These are phyloP conservation scores for Phengaris arion DNA, from an alignment of 2,888 invertebrate genomes.

Conservation along the genomic window DNA sequence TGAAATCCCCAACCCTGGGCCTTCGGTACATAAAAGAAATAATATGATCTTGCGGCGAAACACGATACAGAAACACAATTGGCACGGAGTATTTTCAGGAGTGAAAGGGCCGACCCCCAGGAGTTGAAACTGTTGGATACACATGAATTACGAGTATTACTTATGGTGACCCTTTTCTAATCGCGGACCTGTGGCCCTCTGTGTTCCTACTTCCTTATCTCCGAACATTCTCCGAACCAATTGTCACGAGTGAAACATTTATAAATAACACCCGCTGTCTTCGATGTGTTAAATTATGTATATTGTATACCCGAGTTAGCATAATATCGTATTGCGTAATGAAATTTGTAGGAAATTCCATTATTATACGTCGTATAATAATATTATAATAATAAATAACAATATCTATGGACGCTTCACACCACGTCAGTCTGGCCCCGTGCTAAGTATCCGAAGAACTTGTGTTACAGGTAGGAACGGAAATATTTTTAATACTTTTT, in stretches of 20 bases:
- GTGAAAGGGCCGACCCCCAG: background rate
- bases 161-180: slow-evolving; percentile 8
- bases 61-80: background rate
- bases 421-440: no score
- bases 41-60: no score
- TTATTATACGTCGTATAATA: background rate
- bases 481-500: no score
- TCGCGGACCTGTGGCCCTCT: background rate
- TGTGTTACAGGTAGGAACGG: no score
- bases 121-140: slow-evolving; percentile 1
- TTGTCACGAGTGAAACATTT: slow-evolving; percentile 9
- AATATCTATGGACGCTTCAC: no score
- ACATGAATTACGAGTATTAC: slow-evolving; percentile 6
- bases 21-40: no score
- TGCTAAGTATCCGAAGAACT: no score
- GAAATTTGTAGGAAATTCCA: background rate
- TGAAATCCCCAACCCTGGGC: no score
- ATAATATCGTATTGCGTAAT: background rate
- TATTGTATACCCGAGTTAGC: background rate
- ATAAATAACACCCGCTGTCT: slow-evolving; percentile 2
- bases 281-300: background rate
- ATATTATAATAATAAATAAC: no score
- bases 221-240: background rate
- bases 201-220: background rate
- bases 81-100: background rate